Base-by-base conservation (phyloP, 2,888 invertebrate species). In the Cryptocheilus praepositus region DNA sequence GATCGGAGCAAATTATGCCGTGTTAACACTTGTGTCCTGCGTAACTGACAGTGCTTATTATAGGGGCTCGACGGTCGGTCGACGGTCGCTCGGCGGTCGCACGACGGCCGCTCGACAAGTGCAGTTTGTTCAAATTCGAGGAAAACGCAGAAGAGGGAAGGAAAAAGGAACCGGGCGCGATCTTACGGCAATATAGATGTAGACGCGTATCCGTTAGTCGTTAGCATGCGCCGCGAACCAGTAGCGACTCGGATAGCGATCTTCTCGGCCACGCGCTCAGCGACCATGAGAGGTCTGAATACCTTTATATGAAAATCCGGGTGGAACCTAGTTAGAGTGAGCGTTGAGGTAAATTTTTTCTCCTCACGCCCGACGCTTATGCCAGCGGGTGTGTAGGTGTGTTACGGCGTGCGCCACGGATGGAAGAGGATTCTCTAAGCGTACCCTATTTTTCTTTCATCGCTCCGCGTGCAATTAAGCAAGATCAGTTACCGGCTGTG, bases 301-400 rank as follows among this genome's bases (percentile, higher is more conserved):
- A 71, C 69, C 75, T 77, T 76, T 67, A 67, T 77, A 75, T 73
- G 73, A 77, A 77, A 75, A 77, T 77, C 66, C 59, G 61, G 66
- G 66, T 63, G 69, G 59, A 75, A 67, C 61, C 56, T 64, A 65
- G 68, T 67, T 70, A 68, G 51, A 65, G 51, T 46, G 55, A 60
- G 66, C 43, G 56, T 19, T 16, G 15, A 56, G 57, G 58, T 61
- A 25, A 43, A 74, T 70, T 64, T 64, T 76, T 76, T 73, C 56
- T 49, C 49, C 61, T 57, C 57, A 25, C 59, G 57, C 70, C 15
- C 58, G 36, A 11, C 36, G 36, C 52, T 36, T 28, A 18, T 54
- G 18, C 16, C 54, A 16, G 18, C 28, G 16, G 36, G 3, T 36
- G 28, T n/a, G 54, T n/a, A 54, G 54, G 25, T 28, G 36, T 28